These are phyloP conservation scores for Brachionus manjavacas DNA, from an alignment of 1,140 invertebrate genomes.

Conservation along the genomic window DNA sequence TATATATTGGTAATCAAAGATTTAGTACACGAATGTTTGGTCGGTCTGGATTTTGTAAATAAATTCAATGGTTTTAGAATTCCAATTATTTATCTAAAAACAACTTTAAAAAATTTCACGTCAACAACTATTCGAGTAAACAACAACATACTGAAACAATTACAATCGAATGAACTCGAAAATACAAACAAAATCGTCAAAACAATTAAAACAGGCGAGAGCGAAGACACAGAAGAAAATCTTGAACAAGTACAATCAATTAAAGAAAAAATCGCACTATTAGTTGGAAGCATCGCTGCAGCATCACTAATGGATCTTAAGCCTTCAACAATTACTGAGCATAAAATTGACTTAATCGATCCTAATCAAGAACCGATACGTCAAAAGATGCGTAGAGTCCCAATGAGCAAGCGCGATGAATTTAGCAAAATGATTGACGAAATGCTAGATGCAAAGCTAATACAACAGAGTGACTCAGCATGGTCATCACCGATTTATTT, in stretches of 20 bases:
- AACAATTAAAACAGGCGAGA: not conserved
- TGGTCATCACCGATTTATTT: not conserved
- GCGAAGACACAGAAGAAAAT: not conserved
- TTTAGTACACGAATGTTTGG: not conserved
- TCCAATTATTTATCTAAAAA: not conserved
- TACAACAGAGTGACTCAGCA: conserved; percentile 22
- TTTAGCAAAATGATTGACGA: not conserved
- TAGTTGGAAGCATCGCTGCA: not conserved
- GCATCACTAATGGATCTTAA: not conserved
- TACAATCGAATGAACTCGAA: not conserved
- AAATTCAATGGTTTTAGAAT: not conserved
- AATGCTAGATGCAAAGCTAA: conserved; percentile 43
- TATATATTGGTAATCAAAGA: not conserved
- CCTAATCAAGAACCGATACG: not conserved
- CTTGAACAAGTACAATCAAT: not conserved
- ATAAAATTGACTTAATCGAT: not conserved
- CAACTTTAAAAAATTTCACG: not conserved
- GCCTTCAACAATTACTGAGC: not conserved
- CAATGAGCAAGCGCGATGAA: not conserved
- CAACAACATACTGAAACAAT: not conserved
- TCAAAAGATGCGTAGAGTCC: not conserved
- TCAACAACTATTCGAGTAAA: not conserved
- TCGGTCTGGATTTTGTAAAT: not conserved
- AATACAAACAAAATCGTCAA: not conserved
- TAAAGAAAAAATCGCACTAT: not conserved